Percentiles rank a stretch among this genome's conserved stretches.
phyloP scores from a whole-genome alignment of 1,140 invertebrate species.

The Uloborus diversus region DNA sequence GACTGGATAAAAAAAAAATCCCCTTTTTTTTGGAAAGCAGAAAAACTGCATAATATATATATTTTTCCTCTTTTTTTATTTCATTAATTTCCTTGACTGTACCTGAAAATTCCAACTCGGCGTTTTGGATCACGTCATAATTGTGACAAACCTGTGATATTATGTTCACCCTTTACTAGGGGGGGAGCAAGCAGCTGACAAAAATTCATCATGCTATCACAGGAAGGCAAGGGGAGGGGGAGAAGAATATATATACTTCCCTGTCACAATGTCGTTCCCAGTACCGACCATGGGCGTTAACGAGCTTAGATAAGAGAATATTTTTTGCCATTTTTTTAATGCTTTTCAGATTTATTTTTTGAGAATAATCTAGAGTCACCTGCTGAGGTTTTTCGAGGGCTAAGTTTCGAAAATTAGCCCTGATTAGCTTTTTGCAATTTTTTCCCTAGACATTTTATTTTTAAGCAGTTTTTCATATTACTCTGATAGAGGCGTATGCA shows the following conservation, averaged over 20 bases:
- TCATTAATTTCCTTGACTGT: background rate
- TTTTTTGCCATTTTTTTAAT: background rate
- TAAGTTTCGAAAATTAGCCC: background rate
- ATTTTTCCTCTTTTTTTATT: too few species aligned
- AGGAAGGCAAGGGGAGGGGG: background rate
- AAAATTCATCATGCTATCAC: background rate
- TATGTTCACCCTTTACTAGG: background rate
- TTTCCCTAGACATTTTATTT: background rate
- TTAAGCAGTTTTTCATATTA: background rate
- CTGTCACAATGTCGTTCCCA: background rate
- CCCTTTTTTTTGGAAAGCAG: too few species aligned
- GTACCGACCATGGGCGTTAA: background rate
- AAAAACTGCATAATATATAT: too few species aligned
- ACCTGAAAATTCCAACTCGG: background rate
- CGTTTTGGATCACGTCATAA: background rate
- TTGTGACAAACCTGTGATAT: background rate
- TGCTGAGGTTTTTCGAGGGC: background rate
- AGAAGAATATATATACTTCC: background rate
- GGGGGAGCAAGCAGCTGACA: background rate
- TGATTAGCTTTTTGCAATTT: background rate
- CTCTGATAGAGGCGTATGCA: background rate
- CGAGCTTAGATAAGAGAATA: background rate
- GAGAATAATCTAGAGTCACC: background rate
- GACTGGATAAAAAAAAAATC: too few species aligned
- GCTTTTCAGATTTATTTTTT: background rate